These are phyloP conservation scores for Bucco capensis DNA, from an alignment of 2,113 vertebrate species.

Conservation along the genomic window DNA sequence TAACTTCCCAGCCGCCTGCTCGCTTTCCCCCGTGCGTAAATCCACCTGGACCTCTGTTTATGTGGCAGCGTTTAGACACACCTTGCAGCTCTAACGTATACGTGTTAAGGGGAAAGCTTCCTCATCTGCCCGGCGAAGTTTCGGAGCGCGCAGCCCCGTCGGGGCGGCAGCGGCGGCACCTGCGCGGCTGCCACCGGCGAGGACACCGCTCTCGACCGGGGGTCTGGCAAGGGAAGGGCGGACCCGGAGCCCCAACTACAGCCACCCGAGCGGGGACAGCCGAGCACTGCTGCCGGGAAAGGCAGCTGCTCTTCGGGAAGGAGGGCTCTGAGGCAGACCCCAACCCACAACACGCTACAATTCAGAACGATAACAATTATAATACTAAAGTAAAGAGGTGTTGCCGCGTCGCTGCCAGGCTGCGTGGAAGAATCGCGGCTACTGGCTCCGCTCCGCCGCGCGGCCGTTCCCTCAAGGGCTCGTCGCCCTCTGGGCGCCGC, in stretches of 20 bases:
- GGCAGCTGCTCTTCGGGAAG: neutral
- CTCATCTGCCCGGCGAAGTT: neutral
- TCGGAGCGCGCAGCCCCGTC: neutral
- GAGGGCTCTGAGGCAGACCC: no score
- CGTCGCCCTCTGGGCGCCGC: constrained; percentile 77
- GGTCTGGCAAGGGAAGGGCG: neutral
- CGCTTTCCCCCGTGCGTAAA: neutral
- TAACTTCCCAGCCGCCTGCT: neutral
- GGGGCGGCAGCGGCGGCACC: neutral
- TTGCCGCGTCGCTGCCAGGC: neutral
- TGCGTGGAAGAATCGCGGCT: neutral
- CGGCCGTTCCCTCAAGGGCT: constrained; percentile 75
- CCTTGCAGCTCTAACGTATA: accelerated
- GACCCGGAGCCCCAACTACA: neutral
- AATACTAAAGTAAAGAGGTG: neutral
- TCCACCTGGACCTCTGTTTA: accelerated
- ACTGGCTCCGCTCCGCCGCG: neutral
- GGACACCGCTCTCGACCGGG: neutral
- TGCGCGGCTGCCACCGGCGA: neutral
- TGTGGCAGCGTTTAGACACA: neutral
- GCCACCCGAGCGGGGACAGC: neutral
- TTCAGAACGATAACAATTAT: no score
- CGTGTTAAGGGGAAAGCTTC: neutral
- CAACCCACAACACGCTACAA: neutral
- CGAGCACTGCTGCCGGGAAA: neutral